Evolutionary conservation across 2,797 vertebrate genomes (phyloP).

Genomic region (Carapus acus): DNA sequence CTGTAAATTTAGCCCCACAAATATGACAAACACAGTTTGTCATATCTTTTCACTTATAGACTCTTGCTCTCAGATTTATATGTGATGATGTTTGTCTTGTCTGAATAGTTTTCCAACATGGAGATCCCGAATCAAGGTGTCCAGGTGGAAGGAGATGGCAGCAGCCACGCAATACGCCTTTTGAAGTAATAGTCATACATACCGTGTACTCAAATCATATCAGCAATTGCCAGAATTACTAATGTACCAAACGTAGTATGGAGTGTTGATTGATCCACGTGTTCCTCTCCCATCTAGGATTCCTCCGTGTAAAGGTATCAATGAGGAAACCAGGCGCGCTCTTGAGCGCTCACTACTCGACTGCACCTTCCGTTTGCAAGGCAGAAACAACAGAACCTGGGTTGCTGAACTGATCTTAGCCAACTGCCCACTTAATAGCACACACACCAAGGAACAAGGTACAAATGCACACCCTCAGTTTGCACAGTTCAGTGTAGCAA

Average conservation of each 20-base stretch:
- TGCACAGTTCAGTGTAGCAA: neutral
- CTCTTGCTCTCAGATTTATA: neutral
- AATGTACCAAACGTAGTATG: neutral
- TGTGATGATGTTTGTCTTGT: conserved; percentile 10
- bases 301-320: conserved; percentile 88
- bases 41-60: neutral
- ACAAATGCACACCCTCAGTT: neutral
- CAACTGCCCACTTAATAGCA: conserved; percentile 92
- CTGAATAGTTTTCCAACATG: conserved; percentile 83
- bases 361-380: conserved; percentile 96
- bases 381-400: conserved; percentile 98
- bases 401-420: conserved; percentile 94
- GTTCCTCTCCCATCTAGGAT: conserved; percentile 75
- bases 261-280: neutral
- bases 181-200: conserved; percentile 76
- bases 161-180: conserved; percentile 92
- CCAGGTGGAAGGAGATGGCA: conserved; percentile 95
- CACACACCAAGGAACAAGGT: conserved; percentile 94
- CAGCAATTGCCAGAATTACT: neutral
- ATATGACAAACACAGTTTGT: neutral
- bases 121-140: conserved; percentile 97
- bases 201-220: neutral
- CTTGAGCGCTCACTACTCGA: conserved; percentile 92
- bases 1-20: neutral
- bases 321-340: conserved; percentile 88